phyloP scores from a whole-genome alignment of 92 coral and sea anemone species.

The Bergia puertoricense region DNA sequence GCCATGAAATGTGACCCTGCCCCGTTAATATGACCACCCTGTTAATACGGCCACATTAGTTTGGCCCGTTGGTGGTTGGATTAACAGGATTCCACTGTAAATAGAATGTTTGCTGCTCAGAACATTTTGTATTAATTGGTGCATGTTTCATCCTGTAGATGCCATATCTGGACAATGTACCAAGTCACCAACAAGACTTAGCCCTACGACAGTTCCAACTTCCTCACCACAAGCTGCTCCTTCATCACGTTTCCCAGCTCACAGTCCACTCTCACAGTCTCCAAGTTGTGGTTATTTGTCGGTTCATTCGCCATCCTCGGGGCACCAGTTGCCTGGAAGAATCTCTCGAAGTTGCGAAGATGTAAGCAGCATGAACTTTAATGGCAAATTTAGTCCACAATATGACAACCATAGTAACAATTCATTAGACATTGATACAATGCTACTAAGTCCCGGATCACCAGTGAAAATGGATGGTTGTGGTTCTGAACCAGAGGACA shows the following conservation, averaged over 20 bases:
- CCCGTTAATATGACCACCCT: too few relatives aligned
- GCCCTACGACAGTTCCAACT: constrained; percentile 36
- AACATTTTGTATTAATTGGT: not conserved
- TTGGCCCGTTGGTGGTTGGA: not conserved
- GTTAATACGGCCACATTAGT: too few relatives aligned
- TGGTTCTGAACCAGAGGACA: constrained; percentile 61
- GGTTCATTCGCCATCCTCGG: constrained; percentile 38
- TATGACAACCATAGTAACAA: constrained; percentile 64
- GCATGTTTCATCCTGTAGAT: not conserved
- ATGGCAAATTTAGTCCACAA: constrained; percentile 64
- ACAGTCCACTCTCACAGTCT: constrained; percentile 55
- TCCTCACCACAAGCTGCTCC: constrained; percentile 38
- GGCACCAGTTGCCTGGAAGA: constrained; percentile 66
- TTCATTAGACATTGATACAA: constrained; percentile 76
- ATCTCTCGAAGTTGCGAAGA: constrained; percentile 82
- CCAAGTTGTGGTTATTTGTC: constrained; percentile 69
- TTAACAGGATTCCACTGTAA: too few relatives aligned
- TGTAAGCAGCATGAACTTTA: constrained; percentile 56
- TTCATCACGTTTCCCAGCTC: constrained; percentile 27
- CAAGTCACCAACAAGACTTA: constrained; percentile 32
- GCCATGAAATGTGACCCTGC: too few relatives aligned
- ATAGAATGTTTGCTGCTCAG: not conserved
- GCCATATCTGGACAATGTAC: constrained; percentile 36
- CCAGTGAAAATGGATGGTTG: constrained; percentile 88
- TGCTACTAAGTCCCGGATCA: constrained; percentile 83